A percentile compares a stretch with the other conserved stretches of the same genome.
phyloP scores from a whole-genome alignment of 2,888 invertebrate genomes.

The Ctena decussata region DNA sequence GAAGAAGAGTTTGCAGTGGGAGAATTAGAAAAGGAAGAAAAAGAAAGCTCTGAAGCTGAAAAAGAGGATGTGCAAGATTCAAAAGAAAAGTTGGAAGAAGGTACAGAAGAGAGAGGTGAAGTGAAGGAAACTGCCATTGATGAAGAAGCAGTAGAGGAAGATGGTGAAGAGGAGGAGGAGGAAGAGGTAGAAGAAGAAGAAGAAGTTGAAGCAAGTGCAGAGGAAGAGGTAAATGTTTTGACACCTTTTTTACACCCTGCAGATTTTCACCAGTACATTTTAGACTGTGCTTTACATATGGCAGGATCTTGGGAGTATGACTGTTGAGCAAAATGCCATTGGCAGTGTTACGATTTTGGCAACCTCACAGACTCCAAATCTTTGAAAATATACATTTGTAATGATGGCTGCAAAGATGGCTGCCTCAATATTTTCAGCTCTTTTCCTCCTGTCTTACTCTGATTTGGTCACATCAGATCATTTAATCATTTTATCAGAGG shows the following conservation, averaged over 20 bases:
- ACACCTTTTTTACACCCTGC: background rate
- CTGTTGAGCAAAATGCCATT: no score
- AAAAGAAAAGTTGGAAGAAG: conserved; percentile 4
- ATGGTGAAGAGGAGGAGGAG: conserved; percentile 52
- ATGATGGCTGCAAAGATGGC: no score
- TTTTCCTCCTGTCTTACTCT: no score
- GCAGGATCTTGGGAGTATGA: background rate
- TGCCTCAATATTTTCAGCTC: no score
- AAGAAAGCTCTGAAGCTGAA: background rate
- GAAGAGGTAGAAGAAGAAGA: conserved; percentile 57
- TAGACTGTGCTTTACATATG: background rate
- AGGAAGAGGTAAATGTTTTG: background rate
- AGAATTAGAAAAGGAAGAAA: background rate
- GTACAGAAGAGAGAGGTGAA: conserved; percentile 19
- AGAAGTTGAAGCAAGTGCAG: conserved; percentile 47
- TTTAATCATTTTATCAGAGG: no score
- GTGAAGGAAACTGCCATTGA: conserved; percentile 28
- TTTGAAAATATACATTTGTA: no score
- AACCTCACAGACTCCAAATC: no score
- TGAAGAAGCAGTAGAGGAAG: conserved; percentile 28
- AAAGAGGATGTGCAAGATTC: conserved; percentile 5
- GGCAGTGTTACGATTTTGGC: no score
- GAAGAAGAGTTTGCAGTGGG: conserved; percentile 3
- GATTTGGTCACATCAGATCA: no score
- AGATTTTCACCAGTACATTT: background rate